These are phyloP conservation scores for Craseonycteris thonglongyai DNA, from an alignment of 2,113 vertebrate species.

Conservation along the genomic window DNA sequence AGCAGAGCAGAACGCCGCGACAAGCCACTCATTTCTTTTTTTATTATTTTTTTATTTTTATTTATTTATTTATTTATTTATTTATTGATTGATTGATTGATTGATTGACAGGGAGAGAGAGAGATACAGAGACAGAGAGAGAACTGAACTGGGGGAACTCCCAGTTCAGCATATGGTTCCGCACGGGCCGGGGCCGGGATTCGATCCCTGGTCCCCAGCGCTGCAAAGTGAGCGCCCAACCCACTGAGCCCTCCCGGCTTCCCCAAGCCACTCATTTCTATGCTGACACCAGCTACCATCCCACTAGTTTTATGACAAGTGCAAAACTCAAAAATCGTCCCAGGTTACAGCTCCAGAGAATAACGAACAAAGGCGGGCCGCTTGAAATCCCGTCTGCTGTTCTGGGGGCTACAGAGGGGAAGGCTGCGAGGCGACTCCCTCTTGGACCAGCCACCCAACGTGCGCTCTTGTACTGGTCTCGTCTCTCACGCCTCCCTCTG, in stretches of 20 bases:
- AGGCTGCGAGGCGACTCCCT: neutral
- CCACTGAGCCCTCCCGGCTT: too few relatives aligned
- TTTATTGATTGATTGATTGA: too few relatives aligned
- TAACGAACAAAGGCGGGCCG: neutral
- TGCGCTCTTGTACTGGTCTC: neutral
- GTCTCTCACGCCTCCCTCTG: neutral
- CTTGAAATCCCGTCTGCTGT: conserved; percentile 9
- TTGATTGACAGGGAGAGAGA: too few relatives aligned
- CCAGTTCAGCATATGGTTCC: too few relatives aligned
- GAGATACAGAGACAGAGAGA: too few relatives aligned
- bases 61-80: too few relatives aligned
- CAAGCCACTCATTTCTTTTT: neutral
- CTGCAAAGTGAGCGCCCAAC: too few relatives aligned
- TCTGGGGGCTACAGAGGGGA: neutral
- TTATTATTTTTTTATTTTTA: too few relatives aligned
- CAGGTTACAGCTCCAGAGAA: conserved; percentile 14
- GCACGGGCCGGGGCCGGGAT: too few relatives aligned
- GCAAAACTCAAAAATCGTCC: neutral
- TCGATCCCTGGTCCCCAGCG: too few relatives aligned
- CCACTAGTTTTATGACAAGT: neutral
- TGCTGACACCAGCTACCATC: neutral
- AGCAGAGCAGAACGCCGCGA: neutral
- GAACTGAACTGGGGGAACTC: too few relatives aligned
- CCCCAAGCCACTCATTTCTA: neutral
- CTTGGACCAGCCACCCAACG: too few relatives aligned